A percentile compares a stretch with the other conserved stretches of the same genome.
Evolutionary conservation across 2,797 vertebrate species (phyloP).

Genomic region (Eremophila alpestris): DNA sequence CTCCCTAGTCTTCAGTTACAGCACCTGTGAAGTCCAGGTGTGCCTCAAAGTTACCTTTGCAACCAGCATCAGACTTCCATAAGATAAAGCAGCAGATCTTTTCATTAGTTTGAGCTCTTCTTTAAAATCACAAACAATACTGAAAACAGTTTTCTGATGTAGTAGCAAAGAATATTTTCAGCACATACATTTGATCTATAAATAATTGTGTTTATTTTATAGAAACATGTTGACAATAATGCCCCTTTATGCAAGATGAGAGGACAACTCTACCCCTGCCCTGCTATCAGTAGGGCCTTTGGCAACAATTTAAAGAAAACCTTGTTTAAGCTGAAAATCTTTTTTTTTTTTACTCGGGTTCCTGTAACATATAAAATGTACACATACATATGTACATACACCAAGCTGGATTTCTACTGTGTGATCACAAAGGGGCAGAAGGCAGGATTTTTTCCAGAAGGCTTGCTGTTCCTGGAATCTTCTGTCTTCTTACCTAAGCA

Average conservation of each 20-base stretch:
- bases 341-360: neutral
- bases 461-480: neutral
- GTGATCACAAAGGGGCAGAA: neutral
- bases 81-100: neutral
- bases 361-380: neutral
- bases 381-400: rapidly evolving
- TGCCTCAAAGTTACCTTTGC: neutral
- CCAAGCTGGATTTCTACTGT: neutral
- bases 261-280: neutral
- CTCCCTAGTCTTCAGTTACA: neutral
- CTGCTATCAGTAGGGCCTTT: neutral
- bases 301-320: neutral
- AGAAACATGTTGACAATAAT: neutral
- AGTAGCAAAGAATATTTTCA: neutral
- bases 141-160: neutral
- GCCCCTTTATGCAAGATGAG: neutral
- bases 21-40: neutral
- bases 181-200: neutral
- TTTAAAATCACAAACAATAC: neutral
- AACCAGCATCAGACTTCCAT: neutral
- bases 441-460: neutral
- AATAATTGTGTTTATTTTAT: neutral
- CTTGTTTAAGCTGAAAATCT: neutral
- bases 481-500: neutral
- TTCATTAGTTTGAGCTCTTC: neutral